Base-by-base conservation (phyloP, 1,140 invertebrate species). In the Papilio xuthus region DNA sequence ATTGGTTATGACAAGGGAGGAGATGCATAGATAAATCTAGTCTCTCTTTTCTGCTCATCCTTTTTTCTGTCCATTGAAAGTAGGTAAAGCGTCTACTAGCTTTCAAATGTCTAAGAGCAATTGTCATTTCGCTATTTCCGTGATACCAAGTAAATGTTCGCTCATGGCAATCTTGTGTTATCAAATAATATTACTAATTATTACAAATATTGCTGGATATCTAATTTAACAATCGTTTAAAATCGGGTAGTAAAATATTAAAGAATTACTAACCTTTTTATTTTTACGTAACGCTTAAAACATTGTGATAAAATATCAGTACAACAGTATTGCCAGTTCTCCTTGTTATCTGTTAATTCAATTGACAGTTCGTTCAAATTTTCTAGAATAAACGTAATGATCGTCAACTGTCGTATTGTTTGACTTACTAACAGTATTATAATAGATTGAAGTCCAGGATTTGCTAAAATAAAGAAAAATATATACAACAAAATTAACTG, bases 371-470 rank as follows among this genome's bases (percentile, higher is more conserved):
- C 87, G 74, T 90, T 85, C 28, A 91, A 75, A 78, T 93, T 76
- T 4, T 81, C n/a, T 10, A 92, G 60, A 44, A 93, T 88, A 53
- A 88, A 92, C 0, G 85, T 86, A 1, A 93, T 47, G 10, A 93
- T 86, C 37, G 77, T 80, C 6, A 90, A 78, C 28, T 93, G 91
- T 6, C 92, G 85, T n/a, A 93, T 88, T 6, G 86, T 83, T 80
- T 93, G 92, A 50, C 90, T 85, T 20, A 89, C 80, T 10, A 93
- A 80, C 2, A 93, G 74, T 8, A 92, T 86, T 77, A 93, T 90
- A 8, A 83, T 90, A 41, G 84, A 83, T 76, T 93, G 91, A 9
- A 93, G 78, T 2, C 90, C 92, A 47, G 92, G 87, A 70, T 90
- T 90, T 4, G 85, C 92, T 93, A 69, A 28, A 78, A 78, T 28